These are phyloP conservation scores for Peromyscus eremicus DNA, from an alignment of 2,797 vertebrate genomes.

Conservation along the genomic window DNA sequence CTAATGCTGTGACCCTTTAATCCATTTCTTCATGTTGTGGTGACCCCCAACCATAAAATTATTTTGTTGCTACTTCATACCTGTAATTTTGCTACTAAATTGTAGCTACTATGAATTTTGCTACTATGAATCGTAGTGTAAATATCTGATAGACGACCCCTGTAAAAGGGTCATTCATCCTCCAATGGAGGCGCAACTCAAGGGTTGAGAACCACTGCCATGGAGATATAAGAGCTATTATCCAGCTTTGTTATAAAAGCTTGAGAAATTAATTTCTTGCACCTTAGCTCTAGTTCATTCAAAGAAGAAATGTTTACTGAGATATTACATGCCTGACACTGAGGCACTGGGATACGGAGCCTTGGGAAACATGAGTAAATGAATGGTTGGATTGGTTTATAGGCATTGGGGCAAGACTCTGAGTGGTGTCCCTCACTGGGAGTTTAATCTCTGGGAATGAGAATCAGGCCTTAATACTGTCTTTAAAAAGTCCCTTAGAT, in stretches of 20 bases:
- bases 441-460: neutral
- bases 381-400: neutral
- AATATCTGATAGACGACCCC: no score
- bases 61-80: neutral
- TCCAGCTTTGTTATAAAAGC: constrained; percentile 37
- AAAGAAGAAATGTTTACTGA: neutral
- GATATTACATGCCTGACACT: neutral
- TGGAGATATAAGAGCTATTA: constrained; percentile 30
- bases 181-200: neutral
- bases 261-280: constrained; percentile 25
- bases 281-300: neutral
- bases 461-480: neutral
- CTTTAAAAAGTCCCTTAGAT: neutral
- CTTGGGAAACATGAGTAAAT: neutral
- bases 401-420: neutral
- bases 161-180: neutral
- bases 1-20: neutral
- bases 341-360: neutral
- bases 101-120: no score
- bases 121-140: neutral
- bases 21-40: neutral
- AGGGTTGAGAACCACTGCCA: neutral
- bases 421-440: neutral
- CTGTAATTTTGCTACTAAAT: neutral
- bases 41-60: neutral